phyloP scores from a whole-genome alignment of 2,797 vertebrate genomes.

The Yasuhikotakia modesta region DNA sequence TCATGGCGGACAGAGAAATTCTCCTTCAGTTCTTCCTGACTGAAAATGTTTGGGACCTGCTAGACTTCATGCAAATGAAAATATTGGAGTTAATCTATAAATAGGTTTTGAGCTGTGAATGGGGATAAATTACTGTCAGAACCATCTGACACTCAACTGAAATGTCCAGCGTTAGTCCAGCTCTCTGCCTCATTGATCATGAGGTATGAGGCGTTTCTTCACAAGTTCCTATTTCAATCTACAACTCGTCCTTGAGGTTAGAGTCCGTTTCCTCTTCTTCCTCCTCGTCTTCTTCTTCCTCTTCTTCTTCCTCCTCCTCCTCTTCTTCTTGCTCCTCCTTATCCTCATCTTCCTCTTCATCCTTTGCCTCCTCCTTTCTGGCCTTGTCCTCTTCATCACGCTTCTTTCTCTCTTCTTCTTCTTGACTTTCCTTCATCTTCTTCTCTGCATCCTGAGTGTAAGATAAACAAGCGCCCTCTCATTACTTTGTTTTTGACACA shows the following conservation, averaged over 20 bases:
- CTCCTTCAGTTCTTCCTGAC: constrained; percentile 39
- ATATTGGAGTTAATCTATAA: constrained; percentile 50
- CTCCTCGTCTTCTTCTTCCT: constrained; percentile 55
- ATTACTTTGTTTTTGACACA: neutral
- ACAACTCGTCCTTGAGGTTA: constrained; percentile 81
- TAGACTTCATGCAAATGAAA: constrained; percentile 29
- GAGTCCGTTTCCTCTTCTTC: constrained; percentile 72
- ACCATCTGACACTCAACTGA: constrained; percentile 46
- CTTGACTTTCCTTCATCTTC: constrained; percentile 80
- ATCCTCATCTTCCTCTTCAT: constrained; percentile 60
- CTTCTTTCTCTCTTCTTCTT: constrained; percentile 81
- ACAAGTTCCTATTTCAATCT: constrained; percentile 66
- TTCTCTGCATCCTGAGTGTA: constrained; percentile 75
- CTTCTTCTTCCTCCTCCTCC: constrained; percentile 62
- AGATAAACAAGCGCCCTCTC: neutral
- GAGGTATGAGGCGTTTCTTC: constrained; percentile 35
- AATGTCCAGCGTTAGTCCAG: constrained; percentile 55
- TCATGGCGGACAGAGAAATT: constrained; percentile 1
- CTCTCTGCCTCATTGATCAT: constrained; percentile 36
- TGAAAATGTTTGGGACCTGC: too few relatives aligned
- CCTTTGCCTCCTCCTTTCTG: constrained; percentile 73
- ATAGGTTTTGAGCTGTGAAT: constrained; percentile 47
- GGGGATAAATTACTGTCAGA: constrained; percentile 36
- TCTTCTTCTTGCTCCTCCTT: constrained; percentile 60
- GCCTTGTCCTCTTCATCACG: constrained; percentile 77